Conservation (phyloP, 2,888 invertebrate genomes). For the Drosophila austrosaltans region DNA sequence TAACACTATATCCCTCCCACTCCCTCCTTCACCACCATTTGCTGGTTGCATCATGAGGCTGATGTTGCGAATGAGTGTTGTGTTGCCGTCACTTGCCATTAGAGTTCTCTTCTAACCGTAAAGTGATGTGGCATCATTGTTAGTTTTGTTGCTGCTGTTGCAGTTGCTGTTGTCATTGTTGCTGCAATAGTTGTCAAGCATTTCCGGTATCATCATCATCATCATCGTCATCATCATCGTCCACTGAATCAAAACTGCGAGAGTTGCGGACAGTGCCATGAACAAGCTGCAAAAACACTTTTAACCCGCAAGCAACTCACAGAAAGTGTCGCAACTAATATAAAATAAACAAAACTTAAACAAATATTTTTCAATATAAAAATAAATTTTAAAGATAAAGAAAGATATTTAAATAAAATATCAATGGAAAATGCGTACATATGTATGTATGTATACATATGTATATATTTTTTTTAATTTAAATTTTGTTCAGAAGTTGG, state of each 20-base stretch:
- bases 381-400: background rate
- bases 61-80: constrained; percentile 15
- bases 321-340: background rate
- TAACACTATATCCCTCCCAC: too few species aligned
- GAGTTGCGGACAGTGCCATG: background rate
- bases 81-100: constrained; percentile 21
- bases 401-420: background rate
- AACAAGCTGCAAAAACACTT: constrained; percentile 7
- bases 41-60: background rate
- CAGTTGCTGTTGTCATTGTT: constrained; percentile 3
- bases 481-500: too few species aligned
- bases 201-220: constrained; percentile 16
- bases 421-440: background rate
- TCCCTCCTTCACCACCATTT: background rate
- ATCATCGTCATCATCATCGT: too few species aligned
- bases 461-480: too few species aligned
- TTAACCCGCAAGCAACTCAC: constrained; percentile 3
- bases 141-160: constrained; percentile 1
- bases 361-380: too few species aligned
- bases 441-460: too few species aligned
- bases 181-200: constrained; percentile 16
- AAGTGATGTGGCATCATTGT: constrained; percentile 33
- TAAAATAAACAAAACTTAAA: background rate
- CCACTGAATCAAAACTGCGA: background rate
- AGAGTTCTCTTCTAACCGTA: constrained; percentile 26